These are phyloP conservation scores for Drosophila simulans DNA, from an alignment of 1,140 invertebrate genomes.

Conservation along the genomic window DNA sequence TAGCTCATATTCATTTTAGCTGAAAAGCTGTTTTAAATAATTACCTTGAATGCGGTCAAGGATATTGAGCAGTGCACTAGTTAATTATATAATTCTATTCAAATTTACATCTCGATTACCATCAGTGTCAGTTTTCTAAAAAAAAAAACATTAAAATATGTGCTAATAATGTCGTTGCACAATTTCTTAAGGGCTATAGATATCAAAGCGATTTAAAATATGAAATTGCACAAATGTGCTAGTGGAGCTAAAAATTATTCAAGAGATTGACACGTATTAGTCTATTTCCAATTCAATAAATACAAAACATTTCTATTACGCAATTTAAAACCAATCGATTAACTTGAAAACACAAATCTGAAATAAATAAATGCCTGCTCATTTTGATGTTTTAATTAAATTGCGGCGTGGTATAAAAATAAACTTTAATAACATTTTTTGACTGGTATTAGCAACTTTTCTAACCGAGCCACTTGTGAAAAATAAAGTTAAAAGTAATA, in stretches of 20 bases:
- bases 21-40: neutral
- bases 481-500: constrained; percentile 51
- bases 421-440: constrained; percentile 29
- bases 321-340: neutral
- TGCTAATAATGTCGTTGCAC: neutral
- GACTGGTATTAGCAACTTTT: constrained; percentile 10
- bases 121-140: no score
- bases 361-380: neutral
- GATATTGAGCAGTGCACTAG: no score
- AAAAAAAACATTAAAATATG: no score
- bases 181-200: neutral
- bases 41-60: no score
- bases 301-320: neutral
- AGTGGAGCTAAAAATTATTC: neutral
- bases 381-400: constrained; percentile 9
- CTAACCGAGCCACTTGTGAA: constrained; percentile 26
- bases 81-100: no score
- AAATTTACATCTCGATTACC: no score
- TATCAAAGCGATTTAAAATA: neutral
- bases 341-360: no score
- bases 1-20: neutral
- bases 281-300: neutral
- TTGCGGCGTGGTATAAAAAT: neutral
- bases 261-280: neutral
- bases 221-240: neutral